These are phyloP conservation scores for Nomada fabriciana DNA, from an alignment of 2,888 invertebrate species.

Conservation along the genomic window DNA sequence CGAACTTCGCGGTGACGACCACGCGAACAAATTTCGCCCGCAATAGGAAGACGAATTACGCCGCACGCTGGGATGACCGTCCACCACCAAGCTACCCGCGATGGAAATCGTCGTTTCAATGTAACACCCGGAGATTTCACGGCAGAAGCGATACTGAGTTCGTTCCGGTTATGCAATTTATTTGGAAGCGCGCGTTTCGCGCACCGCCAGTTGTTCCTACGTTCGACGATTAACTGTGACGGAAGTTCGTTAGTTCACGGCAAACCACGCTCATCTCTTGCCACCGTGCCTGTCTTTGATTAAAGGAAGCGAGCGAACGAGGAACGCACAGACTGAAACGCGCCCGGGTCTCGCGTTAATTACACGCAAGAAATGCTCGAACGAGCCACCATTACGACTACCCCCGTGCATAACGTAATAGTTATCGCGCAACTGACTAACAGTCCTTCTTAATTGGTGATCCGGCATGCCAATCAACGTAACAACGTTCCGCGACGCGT, in stretches of 20 bases:
- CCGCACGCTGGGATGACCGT: conserved; percentile 30
- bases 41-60: conserved; percentile 59
- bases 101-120: conserved; percentile 41
- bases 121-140: neutral
- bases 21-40: conserved; percentile 58
- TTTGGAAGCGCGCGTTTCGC: too few relatives aligned
- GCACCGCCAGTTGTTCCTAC: too few relatives aligned
- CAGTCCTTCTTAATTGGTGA: conserved; percentile 1
- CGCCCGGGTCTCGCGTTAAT: conserved; percentile 14
- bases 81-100: conserved; percentile 14
- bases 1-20: conserved; percentile 53
- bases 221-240: too few relatives aligned
- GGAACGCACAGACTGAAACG: neutral
- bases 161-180: too few relatives aligned
- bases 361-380: conserved; percentile 10
- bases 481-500: neutral
- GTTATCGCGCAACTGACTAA: conserved; percentile 5
- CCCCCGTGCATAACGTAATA: neutral
- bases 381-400: neutral
- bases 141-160: too few relatives aligned
- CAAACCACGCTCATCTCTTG: too few relatives aligned
- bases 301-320: conserved; percentile 6
- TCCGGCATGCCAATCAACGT: neutral
- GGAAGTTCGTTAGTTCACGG: too few relatives aligned
- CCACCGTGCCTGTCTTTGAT: neutral